Conservation (phyloP, 2,797 vertebrate genomes). For the Leptoclinus maculatus region DNA sequence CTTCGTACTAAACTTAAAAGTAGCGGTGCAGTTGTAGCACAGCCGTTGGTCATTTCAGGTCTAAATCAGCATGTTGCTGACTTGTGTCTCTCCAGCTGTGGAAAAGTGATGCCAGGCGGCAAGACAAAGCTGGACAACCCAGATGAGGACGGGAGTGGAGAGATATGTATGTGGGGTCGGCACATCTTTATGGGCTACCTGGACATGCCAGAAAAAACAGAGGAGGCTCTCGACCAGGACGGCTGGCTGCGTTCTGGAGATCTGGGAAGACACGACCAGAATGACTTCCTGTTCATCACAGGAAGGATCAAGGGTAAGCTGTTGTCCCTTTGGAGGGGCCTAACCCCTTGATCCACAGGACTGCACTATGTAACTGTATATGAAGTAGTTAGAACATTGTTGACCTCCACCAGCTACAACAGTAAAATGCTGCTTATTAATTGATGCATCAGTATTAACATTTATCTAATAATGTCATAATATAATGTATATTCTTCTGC, state of each 20-base stretch:
- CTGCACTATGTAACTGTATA: background rate
- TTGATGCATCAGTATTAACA: background rate
- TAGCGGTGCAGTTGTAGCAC: background rate
- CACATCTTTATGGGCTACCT: conserved; percentile 89
- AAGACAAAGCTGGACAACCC: conserved; percentile 81
- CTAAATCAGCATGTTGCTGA: background rate
- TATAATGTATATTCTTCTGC: too few species aligned
- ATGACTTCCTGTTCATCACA: conserved; percentile 84
- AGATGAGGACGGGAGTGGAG: conserved; percentile 80
- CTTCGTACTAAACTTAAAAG: background rate
- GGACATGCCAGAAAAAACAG: conserved; percentile 80
- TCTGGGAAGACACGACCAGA: conserved; percentile 77
- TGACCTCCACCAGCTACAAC: background rate
- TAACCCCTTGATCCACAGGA: background rate
- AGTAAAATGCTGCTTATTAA: background rate
- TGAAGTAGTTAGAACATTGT: background rate
- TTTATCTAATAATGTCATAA: background rate
- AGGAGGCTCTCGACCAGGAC: conserved; percentile 79
- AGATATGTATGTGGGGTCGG: conserved; percentile 87
- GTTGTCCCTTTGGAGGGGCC: background rate
- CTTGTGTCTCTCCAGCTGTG: conserved; percentile 77
- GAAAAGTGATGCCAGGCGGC: conserved; percentile 80
- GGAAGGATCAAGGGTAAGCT: conserved; percentile 86
- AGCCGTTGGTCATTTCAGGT: background rate
- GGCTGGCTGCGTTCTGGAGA: conserved; percentile 89